Conservation (phyloP, 2,797 vertebrate species). For the Limosa lapponica region DNA sequence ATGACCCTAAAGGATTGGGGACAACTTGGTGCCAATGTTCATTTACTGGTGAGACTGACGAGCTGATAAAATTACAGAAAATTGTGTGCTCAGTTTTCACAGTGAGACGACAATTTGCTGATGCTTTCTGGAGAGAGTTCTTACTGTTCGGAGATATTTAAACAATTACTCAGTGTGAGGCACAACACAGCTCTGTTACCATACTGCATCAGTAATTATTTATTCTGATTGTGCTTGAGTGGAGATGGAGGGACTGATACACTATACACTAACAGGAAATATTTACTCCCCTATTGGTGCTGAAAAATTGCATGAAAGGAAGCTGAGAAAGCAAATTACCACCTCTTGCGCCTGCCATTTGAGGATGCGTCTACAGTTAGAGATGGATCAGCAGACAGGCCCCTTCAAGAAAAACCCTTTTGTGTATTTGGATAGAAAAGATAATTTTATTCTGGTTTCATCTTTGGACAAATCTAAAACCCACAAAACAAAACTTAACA, state of each 20-base stretch:
- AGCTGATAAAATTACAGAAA: not conserved
- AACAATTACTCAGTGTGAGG: not conserved
- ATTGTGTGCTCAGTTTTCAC: not conserved
- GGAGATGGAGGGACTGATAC: not conserved
- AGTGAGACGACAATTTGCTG: conserved; percentile 7
- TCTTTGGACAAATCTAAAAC: not conserved
- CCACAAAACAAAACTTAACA: not conserved
- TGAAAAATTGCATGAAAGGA: not conserved
- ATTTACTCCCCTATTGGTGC: not conserved
- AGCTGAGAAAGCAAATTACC: not conserved
- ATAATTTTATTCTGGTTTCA: rapidly evolving
- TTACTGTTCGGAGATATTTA: conserved; percentile 23
- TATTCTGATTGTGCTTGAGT: conserved; percentile 3
- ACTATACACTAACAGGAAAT: not conserved
- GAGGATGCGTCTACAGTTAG: not conserved
- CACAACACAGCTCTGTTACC: not conserved
- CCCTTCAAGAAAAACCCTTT: not conserved
- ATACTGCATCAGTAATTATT: not conserved
- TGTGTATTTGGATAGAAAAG: not conserved
- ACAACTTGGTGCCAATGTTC: not conserved
- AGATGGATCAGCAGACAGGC: not conserved
- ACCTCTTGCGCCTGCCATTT: not conserved
- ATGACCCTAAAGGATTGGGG: not conserved
- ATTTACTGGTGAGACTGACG: rapidly evolving
- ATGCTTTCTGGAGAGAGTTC: not conserved